Evolutionary conservation across 2,797 vertebrate genomes (phyloP), one percentile per base, ranked within the genome.

Genomic region (Margarornis squamiger): DNA sequence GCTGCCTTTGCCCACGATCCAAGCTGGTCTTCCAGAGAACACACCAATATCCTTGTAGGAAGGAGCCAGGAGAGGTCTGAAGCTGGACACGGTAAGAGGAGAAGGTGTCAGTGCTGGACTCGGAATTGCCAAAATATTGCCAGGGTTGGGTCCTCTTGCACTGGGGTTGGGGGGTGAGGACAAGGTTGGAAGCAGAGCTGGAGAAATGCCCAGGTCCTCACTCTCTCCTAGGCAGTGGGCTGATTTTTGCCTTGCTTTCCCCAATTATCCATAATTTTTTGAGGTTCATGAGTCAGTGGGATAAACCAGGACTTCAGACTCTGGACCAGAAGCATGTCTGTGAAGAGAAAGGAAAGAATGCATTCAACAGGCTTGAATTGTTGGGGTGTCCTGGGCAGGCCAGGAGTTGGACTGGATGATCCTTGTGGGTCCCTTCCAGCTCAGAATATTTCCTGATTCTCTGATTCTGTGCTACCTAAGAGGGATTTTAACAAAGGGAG

Each of bases 21-120:
- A 8, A 26, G 18, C 27, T 86, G 54, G 5, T 16, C n/a, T 61
- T 73, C 39, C 77, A 24, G 46, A 38, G 17, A 14, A 4, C 5
- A 26, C 19, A 7, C 26, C 15, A 9, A 17, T 1, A 9, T 5
- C 34, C 45, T 13, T 8, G 1, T 0, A 17, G 76, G 73, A 73
- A 71, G 61, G 61, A 77, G 48, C 21, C 57, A 8, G 45, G 67
- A 81, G 51, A 34, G 46, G 3, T 15, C 15, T 68, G 66, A 22
- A 26, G 34, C 3, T 46, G 45, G 19, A 1, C 14, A 22, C 4
- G 13, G 32, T 9, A 1, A 41, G 36, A 43, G 29, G 14, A 72
- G n/a, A 7, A 51, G 49, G 26, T 15, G 29, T 2, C 38, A 22
- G 22, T 22, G 41, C 18, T 13, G 5, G 8, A 7, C n/a, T 3